These are phyloP conservation scores for Trachelus troglodyta DNA, from an alignment of 2,888 invertebrate species.

Conservation along the genomic window DNA sequence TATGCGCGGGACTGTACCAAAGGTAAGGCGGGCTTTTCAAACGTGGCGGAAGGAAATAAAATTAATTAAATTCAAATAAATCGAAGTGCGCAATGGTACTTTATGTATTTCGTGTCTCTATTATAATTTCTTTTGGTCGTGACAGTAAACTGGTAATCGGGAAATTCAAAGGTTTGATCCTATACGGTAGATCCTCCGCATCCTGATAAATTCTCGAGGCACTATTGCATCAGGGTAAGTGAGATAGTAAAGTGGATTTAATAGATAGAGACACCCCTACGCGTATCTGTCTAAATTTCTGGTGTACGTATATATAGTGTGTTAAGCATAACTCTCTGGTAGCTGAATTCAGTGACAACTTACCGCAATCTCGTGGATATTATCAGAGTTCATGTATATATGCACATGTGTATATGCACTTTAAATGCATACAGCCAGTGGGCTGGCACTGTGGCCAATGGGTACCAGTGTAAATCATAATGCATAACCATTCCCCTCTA, in stretches of 20 bases:
- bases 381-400: slow-evolving; percentile 7
- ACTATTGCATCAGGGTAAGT: slow-evolving; percentile 27
- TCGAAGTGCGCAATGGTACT: no score
- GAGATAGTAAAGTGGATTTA: slow-evolving; percentile 33
- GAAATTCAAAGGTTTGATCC: no score
- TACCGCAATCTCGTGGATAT: slow-evolving; percentile 26
- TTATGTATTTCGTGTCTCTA: no score
- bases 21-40: no score
- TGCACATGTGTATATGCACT: slow-evolving; percentile 10
- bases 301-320: background rate
- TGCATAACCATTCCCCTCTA: slow-evolving; percentile 44
- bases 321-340: background rate
- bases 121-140: no score
- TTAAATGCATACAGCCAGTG: slow-evolving; percentile 25
- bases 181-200: no score
- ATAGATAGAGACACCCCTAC: slow-evolving; percentile 26
- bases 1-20: no score
- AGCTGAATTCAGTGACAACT: slow-evolving; percentile 34
- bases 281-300: slow-evolving; percentile 9
- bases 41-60: no score
- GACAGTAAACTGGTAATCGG: no score
- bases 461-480: slow-evolving; percentile 54
- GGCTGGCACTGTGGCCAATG: slow-evolving; percentile 42
- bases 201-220: no score
- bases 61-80: no score